Conservation (phyloP, 2,113 vertebrate genomes). For the Galeopterus variegatus region DNA sequence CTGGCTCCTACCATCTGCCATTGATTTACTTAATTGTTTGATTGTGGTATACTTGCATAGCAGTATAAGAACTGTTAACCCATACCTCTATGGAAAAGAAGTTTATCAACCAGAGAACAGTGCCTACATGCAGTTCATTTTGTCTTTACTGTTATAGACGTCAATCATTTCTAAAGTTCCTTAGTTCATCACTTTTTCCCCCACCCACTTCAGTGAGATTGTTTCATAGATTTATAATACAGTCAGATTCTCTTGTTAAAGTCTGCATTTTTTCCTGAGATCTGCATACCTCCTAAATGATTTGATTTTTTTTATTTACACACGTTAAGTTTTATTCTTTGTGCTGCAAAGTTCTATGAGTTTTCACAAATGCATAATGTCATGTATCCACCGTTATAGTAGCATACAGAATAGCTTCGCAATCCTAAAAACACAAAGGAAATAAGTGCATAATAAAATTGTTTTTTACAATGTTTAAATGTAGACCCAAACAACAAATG, state of each 20-base stretch:
- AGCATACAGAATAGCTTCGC: background rate
- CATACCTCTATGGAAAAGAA: background rate
- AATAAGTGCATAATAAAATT: conserved; percentile 43
- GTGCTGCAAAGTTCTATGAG: background rate
- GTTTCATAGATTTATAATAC: background rate
- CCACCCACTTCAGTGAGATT: background rate
- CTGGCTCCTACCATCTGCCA: background rate
- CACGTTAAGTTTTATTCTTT: background rate
- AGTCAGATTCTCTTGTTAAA: conserved; percentile 31
- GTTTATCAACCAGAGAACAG: background rate
- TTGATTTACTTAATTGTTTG: background rate
- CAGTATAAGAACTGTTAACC: conserved; percentile 45
- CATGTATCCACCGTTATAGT: background rate
- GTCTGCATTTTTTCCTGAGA: background rate
- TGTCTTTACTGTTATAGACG: background rate
- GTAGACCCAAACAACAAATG: conserved; percentile 1
- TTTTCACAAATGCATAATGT: conserved; percentile 38
- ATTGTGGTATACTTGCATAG: background rate
- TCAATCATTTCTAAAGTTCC: background rate
- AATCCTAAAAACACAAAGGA: conserved; percentile 21
- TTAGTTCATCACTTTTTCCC: background rate
- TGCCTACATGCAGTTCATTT: background rate
- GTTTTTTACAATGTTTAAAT: conserved; percentile 24
- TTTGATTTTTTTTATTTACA: conserved; percentile 24
- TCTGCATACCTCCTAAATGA: background rate